These are phyloP conservation scores for Phylloscopus trochilus DNA, from an alignment of 2,113 vertebrate genomes.

Conservation along the genomic window DNA sequence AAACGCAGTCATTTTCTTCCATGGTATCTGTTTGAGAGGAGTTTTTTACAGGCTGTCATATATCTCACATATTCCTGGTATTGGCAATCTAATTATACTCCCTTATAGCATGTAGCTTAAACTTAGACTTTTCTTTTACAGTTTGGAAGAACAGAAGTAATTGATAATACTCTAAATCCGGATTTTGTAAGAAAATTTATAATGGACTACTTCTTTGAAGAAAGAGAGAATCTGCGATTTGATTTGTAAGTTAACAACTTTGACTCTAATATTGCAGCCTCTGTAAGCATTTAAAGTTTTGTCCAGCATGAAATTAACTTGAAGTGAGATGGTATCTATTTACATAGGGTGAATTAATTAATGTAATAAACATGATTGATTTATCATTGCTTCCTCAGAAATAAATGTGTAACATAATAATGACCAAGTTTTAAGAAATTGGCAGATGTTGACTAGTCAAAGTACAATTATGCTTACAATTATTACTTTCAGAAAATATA, in stretches of 20 bases:
- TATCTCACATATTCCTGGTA: not conserved
- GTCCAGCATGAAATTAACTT: not conserved
- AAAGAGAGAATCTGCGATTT: constrained; percentile 94
- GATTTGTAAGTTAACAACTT: constrained; percentile 88
- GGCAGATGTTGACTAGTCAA: not conserved
- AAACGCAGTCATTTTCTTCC: not conserved
- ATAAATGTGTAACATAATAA: not conserved
- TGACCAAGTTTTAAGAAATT: not conserved
- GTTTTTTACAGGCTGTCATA: not conserved
- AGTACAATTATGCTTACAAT: not conserved
- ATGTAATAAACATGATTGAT: not conserved
- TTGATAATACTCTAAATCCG: constrained; percentile 97
- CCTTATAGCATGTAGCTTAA: not conserved
- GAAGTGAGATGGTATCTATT: not conserved
- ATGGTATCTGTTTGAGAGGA: not conserved
- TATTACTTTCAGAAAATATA: not conserved
- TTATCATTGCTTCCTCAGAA: not conserved
- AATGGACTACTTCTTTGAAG: constrained; percentile 98
- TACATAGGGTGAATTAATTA: not conserved
- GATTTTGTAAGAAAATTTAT: constrained; percentile 98
- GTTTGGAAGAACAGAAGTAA: constrained; percentile 98
- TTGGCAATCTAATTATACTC: not conserved
- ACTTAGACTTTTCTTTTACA: constrained; percentile 55
- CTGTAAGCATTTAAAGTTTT: not conserved
- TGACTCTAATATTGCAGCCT: not conserved